Evolutionary conservation across 2,888 invertebrate species (phyloP), one percentile per base, ranked within the genome.

Genomic region (Chaetoderma sp.): DNA sequence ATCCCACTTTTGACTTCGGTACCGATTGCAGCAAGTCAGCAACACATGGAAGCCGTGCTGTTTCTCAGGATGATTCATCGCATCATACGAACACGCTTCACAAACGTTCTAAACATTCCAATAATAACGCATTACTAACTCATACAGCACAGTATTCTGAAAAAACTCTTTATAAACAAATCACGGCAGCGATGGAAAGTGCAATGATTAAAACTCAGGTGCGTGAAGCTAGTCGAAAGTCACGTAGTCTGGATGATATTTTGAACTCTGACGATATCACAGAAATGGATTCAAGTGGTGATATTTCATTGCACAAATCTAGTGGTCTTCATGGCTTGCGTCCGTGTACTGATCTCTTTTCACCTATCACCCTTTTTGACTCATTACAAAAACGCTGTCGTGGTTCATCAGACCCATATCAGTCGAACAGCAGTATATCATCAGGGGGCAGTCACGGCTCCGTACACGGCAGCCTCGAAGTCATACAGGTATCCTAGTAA

Each of bases 401-500:
- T 2, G 76, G 77, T 8, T 68, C 75, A 18, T 69, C 79, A 2
- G 84, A 85, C 54, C 76, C 78, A 6, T 83, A 81, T 68, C 82
- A 81, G 63, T 82, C 83, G 33, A 80, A 73, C 68, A 81, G 83
- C 71, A 84, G 83, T 74, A 78, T 84, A 60, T 85, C 84, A n/a
- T 85, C 85, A 13, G 76, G 78, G 50, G 80, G 84, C 65, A 85
- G 85, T 72, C 84, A 82, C 60, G 79, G 77, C 64, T 84, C 83
- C 18, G 69, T 83, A 44, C 84, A 83, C 59, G 81, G 83, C 58
- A 83, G 83, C 66, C 70, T 83, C 67, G 84, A 85, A 68, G 75
- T 85, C 63, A 83, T 85, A 50, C 84, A 82, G 75, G 85, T 85
- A 71, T 84, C 83, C 36, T 85, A 77, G 72, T n/a, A n/a, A n/a